These are phyloP conservation scores for Malthinus seriepunctatus DNA, from an alignment of 2,888 invertebrate species.

Conservation along the genomic window DNA sequence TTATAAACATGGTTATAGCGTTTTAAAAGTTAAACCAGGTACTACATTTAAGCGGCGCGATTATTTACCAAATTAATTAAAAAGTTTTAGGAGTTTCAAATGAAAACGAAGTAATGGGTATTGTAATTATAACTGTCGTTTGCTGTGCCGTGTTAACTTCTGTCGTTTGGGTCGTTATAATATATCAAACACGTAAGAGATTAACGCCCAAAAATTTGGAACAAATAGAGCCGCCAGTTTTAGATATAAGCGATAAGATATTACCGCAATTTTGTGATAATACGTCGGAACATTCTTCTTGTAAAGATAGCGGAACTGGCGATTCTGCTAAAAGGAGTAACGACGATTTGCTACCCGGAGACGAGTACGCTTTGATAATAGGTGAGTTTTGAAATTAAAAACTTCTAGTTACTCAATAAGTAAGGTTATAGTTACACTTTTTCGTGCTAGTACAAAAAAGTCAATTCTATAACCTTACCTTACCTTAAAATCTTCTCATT, in stretches of 20 bases:
- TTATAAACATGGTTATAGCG: constrained; percentile 71
- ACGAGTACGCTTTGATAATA: constrained; percentile 45
- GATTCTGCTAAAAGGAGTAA: constrained; percentile 76
- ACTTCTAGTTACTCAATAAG: too few species aligned
- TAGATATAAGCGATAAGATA: constrained; percentile 41
- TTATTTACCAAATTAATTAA: not conserved
- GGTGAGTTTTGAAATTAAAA: constrained; percentile 30
- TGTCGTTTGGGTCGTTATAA: constrained; percentile 88
- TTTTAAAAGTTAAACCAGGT: constrained; percentile 71
- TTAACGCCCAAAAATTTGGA: constrained; percentile 57
- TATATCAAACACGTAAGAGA: constrained; percentile 80
- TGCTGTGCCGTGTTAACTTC: constrained; percentile 92
- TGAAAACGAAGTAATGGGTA: constrained; percentile 80
- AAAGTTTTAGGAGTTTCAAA: constrained; percentile 46
- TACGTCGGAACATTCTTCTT: constrained; percentile 73
- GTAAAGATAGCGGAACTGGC: constrained; percentile 81
- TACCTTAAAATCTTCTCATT: too few species aligned
- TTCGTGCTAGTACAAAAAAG: too few species aligned
- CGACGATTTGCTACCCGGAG: constrained; percentile 49
- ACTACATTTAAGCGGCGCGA: constrained; percentile 27
- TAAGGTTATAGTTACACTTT: too few species aligned
- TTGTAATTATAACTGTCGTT: constrained; percentile 87
- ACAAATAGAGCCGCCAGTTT: constrained; percentile 45
- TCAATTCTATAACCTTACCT: too few species aligned
- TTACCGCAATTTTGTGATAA: constrained; percentile 62